Conservation (phyloP, 2,888 invertebrate genomes). For the Melieria omissa region DNA sequence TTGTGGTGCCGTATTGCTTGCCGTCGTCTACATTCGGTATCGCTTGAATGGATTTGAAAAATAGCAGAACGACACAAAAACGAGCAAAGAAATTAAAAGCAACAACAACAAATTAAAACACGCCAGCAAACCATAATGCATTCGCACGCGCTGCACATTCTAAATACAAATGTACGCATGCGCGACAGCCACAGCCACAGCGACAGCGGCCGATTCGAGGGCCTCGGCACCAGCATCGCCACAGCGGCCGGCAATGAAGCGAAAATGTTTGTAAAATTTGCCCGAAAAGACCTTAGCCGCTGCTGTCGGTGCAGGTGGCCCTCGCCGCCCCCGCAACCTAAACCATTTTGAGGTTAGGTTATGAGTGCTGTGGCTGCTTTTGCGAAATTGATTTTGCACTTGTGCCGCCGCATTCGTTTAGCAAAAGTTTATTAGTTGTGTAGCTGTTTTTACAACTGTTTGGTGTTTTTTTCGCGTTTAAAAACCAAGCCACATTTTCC, state of each 20-base stretch:
- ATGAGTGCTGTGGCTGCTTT: neutral
- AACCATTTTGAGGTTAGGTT: too few relatives aligned
- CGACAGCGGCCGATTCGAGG: too few relatives aligned
- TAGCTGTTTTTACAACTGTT: neutral
- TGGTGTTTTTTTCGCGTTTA: neutral
- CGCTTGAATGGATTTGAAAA: constrained; percentile 37
- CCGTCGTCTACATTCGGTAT: constrained; percentile 21
- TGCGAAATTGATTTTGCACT: constrained; percentile 22
- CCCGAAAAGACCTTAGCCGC: too few relatives aligned
- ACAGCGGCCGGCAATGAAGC: too few relatives aligned
- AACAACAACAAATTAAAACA: constrained; percentile 7
- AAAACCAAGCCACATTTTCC: too few relatives aligned
- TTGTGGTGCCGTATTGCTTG: neutral
- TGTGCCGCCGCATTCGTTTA: constrained; percentile 23
- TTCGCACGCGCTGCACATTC: constrained; percentile 13
- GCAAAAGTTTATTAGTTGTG: neutral
- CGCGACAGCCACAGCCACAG: too few relatives aligned
- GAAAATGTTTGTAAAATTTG: too few relatives aligned
- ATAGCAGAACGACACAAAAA: constrained; percentile 22
- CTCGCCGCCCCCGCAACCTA: too few relatives aligned
- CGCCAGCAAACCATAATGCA: neutral
- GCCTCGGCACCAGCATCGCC: too few relatives aligned
- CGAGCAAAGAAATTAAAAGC: neutral
- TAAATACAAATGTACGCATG: neutral
- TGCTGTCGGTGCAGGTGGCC: too few relatives aligned